Conservation (phyloP, 2,113 vertebrate genomes). For the Monopterus albus region DNA sequence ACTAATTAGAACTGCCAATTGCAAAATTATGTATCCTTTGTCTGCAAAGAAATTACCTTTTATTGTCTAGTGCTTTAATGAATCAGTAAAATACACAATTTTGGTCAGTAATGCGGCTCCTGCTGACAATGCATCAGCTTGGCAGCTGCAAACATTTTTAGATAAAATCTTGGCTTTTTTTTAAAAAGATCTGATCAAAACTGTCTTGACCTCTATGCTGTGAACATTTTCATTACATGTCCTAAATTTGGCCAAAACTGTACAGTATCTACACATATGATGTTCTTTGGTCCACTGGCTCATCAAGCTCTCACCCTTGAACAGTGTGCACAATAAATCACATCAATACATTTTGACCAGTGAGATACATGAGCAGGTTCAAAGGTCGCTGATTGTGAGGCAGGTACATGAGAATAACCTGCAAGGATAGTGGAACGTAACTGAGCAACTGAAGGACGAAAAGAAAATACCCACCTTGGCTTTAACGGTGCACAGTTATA, state of each 20-base stretch:
- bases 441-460: slow-evolving; percentile 30
- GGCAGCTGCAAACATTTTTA: too few species aligned
- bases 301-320: slow-evolving; percentile 58
- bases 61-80: background rate
- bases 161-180: too few species aligned
- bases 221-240: background rate
- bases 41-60: background rate
- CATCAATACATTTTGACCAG: slow-evolving; percentile 50
- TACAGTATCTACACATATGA: slow-evolving; percentile 5
- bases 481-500: slow-evolving; percentile 11
- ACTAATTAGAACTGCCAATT: background rate
- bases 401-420: slow-evolving; percentile 36
- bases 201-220: too few species aligned
- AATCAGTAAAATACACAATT: background rate
- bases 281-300: slow-evolving; percentile 44
- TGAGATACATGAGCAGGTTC: slow-evolving; percentile 67
- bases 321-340: slow-evolving; percentile 55
- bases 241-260: slow-evolving; percentile 6
- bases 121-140: too few species aligned
- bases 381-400: slow-evolving; percentile 62
- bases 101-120: background rate
- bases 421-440: slow-evolving; percentile 53
- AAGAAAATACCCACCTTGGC: slow-evolving; percentile 20
- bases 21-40: background rate
- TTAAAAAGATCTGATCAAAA: too few species aligned